Percentiles rank a stretch among this genome's conserved stretches.
Evolutionary conservation across 1,140 invertebrate genomes (phyloP).

Genomic region (Aphidius ervi): DNA sequence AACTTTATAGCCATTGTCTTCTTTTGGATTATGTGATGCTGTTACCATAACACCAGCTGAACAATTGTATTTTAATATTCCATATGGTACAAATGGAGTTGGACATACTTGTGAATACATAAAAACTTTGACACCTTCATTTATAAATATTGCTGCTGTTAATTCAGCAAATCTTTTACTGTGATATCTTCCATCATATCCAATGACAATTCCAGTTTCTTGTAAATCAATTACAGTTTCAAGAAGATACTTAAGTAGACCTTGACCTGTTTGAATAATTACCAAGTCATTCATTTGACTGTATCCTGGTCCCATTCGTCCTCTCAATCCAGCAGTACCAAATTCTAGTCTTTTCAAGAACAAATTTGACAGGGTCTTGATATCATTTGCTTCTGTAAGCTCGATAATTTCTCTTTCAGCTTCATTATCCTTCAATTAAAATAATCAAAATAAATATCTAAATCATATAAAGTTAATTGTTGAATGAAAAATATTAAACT

Average conservation of each 20-base stretch:
- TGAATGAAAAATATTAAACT: background rate
- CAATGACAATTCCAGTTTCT: slow-evolving; percentile 78
- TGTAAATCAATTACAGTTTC: slow-evolving; percentile 53
- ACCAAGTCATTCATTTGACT: slow-evolving; percentile 96
- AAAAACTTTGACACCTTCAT: slow-evolving; percentile 74
- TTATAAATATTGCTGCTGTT: slow-evolving; percentile 78
- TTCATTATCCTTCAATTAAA: slow-evolving; percentile 51
- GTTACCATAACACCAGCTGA: slow-evolving; percentile 92
- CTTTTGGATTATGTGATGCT: slow-evolving; percentile 97
- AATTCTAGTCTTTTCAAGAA: slow-evolving; percentile 72
- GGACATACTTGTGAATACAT: slow-evolving; percentile 79
- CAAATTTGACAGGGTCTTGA: slow-evolving; percentile 54
- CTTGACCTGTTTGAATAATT: slow-evolving; percentile 94
- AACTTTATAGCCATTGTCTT: slow-evolving; percentile 99
- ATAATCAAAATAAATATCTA: slow-evolving; percentile 4
- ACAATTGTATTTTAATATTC: slow-evolving; percentile 65
- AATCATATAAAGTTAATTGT: slow-evolving; percentile 14
- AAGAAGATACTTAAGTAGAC: slow-evolving; percentile 76
- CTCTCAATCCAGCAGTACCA: slow-evolving; percentile 87
- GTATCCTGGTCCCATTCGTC: slow-evolving; percentile 89
- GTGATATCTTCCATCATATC: slow-evolving; percentile 93
- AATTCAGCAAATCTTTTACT: slow-evolving; percentile 92
- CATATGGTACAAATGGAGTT: slow-evolving; percentile 91
- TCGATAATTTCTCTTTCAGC: slow-evolving; percentile 52
- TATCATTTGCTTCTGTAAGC: slow-evolving; percentile 53